phyloP scores from a whole-genome alignment of 2,113 vertebrate genomes.

The Chlamydotis undulata region DNA sequence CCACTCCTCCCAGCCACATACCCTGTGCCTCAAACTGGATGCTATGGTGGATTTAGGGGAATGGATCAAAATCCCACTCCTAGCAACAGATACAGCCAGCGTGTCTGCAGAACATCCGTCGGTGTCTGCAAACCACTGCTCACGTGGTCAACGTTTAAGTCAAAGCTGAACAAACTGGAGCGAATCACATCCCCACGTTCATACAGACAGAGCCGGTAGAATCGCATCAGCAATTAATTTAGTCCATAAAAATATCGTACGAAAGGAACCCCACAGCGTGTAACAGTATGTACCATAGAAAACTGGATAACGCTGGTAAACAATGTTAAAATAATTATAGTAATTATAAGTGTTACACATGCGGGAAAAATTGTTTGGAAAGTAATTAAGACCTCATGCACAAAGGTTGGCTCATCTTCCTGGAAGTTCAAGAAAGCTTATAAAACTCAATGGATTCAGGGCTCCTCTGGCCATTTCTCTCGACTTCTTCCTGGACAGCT shows the following conservation, averaged over 20 bases:
- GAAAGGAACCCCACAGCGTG: neutral
- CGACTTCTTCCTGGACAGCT: neutral
- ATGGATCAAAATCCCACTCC: neutral
- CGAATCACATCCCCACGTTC: accelerated
- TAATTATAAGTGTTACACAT: constrained; percentile 31
- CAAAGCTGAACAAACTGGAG: neutral
- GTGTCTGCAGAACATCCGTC: neutral
- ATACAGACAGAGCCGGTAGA: neutral
- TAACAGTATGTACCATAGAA: neutral
- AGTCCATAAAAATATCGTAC: neutral
- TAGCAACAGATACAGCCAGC: neutral
- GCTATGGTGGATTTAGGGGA: neutral
- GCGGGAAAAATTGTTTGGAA: constrained; percentile 15
- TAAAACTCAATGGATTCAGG: constrained; percentile 16
- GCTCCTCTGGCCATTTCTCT: neutral
- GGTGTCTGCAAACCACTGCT: neutral
- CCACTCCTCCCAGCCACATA: neutral
- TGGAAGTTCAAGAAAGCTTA: neutral
- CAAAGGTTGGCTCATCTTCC: constrained; percentile 7
- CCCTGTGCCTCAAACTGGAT: neutral
- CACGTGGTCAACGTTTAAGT: neutral
- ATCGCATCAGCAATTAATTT: neutral
- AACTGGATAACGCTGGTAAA: neutral
- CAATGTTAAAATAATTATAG: neutral
- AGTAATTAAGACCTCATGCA: neutral